phyloP scores from a whole-genome alignment of 2,797 vertebrate species.

The Neolamprologus multifasciatus region DNA sequence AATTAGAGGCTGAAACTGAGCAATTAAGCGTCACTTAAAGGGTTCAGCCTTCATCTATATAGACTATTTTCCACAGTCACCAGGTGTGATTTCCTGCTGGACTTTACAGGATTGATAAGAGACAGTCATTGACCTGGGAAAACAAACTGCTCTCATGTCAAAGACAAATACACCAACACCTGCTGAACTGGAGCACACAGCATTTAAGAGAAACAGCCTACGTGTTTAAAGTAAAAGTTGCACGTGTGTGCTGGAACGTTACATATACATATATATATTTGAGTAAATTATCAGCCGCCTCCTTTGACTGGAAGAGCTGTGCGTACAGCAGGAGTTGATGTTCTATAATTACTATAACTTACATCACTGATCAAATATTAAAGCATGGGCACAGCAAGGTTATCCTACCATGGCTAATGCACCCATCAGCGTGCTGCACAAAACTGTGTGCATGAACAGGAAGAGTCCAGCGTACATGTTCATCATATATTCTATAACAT shows the following conservation, averaged over 20 bases:
- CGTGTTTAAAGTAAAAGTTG: not conserved
- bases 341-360: not conserved
- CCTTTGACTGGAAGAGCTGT: not conserved
- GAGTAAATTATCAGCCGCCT: not conserved
- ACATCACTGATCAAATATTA: not conserved
- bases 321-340: not conserved
- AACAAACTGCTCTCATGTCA: constrained; percentile 39
- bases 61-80: constrained; percentile 3
- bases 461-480: not conserved
- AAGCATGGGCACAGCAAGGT: not conserved
- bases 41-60: not conserved
- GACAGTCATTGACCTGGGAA: constrained; percentile 37
- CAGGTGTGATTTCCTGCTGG: constrained; percentile 55
- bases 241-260: not conserved
- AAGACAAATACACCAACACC: constrained; percentile 59
- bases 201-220: not conserved
- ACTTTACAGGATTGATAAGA: constrained; percentile 66
- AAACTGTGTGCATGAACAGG: not conserved
- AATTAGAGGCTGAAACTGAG: not conserved
- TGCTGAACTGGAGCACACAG: constrained; percentile 20
- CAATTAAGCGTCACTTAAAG: not conserved
- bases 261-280: not conserved
- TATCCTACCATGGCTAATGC: too few species aligned
- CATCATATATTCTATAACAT: not conserved
- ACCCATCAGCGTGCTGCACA: not conserved